Conservation (phyloP, 2,888 invertebrate genomes). For the Leucophenga maculata region DNA sequence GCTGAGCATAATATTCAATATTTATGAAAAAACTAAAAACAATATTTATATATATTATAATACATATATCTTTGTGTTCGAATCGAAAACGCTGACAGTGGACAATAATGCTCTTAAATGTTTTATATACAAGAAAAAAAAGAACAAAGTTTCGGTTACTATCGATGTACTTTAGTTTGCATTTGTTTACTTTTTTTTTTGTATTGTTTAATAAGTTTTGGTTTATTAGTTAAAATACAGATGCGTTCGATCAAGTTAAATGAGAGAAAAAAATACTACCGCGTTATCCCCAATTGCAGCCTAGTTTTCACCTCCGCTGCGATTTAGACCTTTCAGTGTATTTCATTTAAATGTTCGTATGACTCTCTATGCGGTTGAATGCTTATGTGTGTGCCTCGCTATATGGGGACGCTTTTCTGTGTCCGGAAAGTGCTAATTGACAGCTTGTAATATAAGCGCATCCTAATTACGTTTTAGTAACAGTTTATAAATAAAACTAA, state of each 20-base stretch:
- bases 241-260: not conserved
- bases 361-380: too few species aligned
- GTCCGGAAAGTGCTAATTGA: too few species aligned
- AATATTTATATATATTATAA: constrained; percentile 31
- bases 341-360: too few species aligned
- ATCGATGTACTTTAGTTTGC: not conserved
- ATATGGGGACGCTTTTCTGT: too few species aligned
- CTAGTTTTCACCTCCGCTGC: too few species aligned
- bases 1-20: too few species aligned
- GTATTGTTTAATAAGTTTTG: constrained; percentile 1
- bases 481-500: too few species aligned
- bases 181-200: not conserved
- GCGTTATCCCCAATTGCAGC: not conserved
- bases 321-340: too few species aligned
- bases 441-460: too few species aligned
- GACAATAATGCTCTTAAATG: constrained; percentile 33
- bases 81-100: constrained; percentile 42
- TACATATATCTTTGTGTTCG: constrained; percentile 36
- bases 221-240: too few species aligned
- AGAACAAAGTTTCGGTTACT: not conserved
- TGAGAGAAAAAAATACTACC: constrained; percentile 7
- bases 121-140: constrained; percentile 29
- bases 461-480: too few species aligned
- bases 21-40: constrained; percentile 28
- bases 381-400: too few species aligned